Conservation (phyloP, 1,140 invertebrate species). For the Drosophila paulistorum region DNA sequence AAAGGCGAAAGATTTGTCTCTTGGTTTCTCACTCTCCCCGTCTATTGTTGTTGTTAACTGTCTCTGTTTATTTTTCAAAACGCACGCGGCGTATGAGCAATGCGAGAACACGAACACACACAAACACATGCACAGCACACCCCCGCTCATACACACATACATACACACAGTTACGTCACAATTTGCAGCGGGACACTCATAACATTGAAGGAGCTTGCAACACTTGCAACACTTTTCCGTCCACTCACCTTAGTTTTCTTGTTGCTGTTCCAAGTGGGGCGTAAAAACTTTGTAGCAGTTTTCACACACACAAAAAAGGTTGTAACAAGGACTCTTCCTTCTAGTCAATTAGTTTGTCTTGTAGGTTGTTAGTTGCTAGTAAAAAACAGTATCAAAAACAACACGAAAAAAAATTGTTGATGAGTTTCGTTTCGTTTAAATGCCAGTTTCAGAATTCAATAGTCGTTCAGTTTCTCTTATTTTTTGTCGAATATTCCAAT, state of each 20-base stretch:
- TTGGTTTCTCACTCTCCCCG: not conserved
- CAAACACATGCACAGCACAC: too few relatives aligned
- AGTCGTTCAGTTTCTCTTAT: slow-evolving; percentile 24
- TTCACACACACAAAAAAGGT: not conserved
- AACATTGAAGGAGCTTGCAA: slow-evolving; percentile 35
- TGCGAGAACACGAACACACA: slow-evolving; percentile 36
- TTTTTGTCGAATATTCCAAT: slow-evolving; percentile 36
- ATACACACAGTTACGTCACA: slow-evolving; percentile 63
- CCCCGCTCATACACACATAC: too few relatives aligned
- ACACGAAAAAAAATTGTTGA: not conserved
- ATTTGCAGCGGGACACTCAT: slow-evolving; percentile 30
- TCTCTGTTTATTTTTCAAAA: slow-evolving; percentile 57
- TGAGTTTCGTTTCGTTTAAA: slow-evolving; percentile 46
- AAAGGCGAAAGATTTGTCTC: not conserved
- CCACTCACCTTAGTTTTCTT: slow-evolving; percentile 69
- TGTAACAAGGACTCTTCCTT: slow-evolving; percentile 33
- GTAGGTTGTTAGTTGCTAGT: not conserved
- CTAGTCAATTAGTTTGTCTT: slow-evolving; percentile 6
- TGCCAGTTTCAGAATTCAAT: slow-evolving; percentile 37
- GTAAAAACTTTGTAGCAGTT: slow-evolving; percentile 28
- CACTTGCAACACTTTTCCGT: slow-evolving; percentile 54
- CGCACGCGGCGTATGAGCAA: slow-evolving; percentile 73
- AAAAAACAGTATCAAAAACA: slow-evolving; percentile 46
- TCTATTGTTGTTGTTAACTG: not conserved
- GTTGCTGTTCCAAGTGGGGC: slow-evolving; percentile 30